Evolutionary conservation across 1,140 invertebrate genomes (phyloP).

Genomic region (Caligus rogercresseyi): DNA sequence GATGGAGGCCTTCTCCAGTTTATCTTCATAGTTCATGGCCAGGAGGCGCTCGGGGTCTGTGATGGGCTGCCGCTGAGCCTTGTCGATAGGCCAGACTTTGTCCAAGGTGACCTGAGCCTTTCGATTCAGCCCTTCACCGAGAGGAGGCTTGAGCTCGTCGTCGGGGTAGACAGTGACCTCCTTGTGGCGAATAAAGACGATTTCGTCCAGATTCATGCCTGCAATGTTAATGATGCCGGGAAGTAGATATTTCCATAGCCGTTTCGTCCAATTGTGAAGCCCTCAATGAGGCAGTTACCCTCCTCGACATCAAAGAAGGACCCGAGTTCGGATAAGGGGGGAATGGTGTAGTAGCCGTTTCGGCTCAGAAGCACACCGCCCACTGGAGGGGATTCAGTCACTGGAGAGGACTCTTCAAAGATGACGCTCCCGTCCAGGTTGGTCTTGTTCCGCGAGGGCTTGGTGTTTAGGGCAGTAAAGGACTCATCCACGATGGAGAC

Average conservation of each 20-base stretch:
- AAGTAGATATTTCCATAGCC: slow-evolving; percentile 87
- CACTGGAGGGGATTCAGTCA: background rate
- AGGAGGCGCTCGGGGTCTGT: slow-evolving; percentile 55
- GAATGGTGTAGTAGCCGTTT: slow-evolving; percentile 68
- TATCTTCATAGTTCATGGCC: slow-evolving; percentile 69
- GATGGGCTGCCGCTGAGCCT: slow-evolving; percentile 55
- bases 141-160: slow-evolving; percentile 46
- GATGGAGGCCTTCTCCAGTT: slow-evolving; percentile 58
- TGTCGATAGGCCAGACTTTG: slow-evolving; percentile 70
- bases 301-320: slow-evolving; percentile 38
- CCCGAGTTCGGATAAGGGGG: slow-evolving; percentile 51
- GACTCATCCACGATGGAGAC: slow-evolving; percentile 12
- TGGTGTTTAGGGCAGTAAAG: background rate
- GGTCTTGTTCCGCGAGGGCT: background rate
- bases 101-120: slow-evolving; percentile 48
- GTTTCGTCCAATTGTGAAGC: slow-evolving; percentile 69
- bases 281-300: slow-evolving; percentile 57
- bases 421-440: background rate
- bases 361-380: slow-evolving; percentile 35
- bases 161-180: slow-evolving; percentile 47
- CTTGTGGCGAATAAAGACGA: slow-evolving; percentile 44
- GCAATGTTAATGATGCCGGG: slow-evolving; percentile 69
- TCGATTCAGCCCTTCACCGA: slow-evolving; percentile 73
- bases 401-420: background rate
- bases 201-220: slow-evolving; percentile 68